phyloP scores from a whole-genome alignment of 2,113 vertebrate genomes.

The Ginglymostoma cirratum region DNA sequence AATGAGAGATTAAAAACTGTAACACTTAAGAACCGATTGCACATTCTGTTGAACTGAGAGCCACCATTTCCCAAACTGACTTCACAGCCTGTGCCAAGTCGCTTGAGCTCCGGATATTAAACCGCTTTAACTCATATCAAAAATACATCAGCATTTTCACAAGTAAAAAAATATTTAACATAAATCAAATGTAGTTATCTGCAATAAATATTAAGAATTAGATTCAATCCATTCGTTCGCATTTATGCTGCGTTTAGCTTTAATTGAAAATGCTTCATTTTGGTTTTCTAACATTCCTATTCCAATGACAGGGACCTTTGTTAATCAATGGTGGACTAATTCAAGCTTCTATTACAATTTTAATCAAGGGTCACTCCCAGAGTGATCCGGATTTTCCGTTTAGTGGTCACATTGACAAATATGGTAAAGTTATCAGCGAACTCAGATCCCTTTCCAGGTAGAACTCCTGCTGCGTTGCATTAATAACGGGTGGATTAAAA shows the following conservation, averaged over 20 bases:
- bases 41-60: background rate
- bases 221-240: background rate
- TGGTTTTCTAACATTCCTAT: background rate
- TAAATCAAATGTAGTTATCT: background rate
- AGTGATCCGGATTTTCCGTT: background rate
- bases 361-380: background rate
- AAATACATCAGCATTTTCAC: background rate
- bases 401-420: background rate
- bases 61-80: background rate
- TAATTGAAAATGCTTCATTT: background rate
- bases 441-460: background rate
- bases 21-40: background rate
- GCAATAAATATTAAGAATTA: background rate
- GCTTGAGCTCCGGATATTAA: background rate
- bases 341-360: background rate
- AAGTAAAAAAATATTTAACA: background rate
- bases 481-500: background rate
- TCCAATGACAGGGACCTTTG: background rate
- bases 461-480: background rate
- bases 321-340: background rate
- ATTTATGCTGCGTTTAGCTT: background rate
- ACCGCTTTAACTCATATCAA: background rate
- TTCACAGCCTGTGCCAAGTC: background rate
- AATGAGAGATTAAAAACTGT: too few species aligned
- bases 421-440: background rate